Evolutionary conservation across 2,888 invertebrate genomes (phyloP), one percentile per base, ranked within the genome.

Genomic region (Podabrus alpinus): DNA sequence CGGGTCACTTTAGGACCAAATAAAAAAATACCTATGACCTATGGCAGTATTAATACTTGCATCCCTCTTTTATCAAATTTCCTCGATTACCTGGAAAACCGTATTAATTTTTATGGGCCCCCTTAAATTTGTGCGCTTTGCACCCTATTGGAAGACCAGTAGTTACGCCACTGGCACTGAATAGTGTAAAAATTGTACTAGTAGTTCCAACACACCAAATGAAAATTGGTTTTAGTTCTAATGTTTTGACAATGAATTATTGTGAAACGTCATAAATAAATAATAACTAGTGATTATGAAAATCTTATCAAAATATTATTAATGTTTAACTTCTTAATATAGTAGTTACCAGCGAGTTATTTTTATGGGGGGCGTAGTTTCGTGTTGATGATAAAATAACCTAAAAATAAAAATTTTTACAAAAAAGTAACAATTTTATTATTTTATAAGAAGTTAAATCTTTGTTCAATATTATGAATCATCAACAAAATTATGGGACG

Each of bases 401-500:
- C 45, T 45, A 13, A 29, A 45, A n/a, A n/a, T n/a, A n/a, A 13
- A 25, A 25, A 3, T 16, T 21, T 15, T 21, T n/a, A n/a, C n/a
- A n/a, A 24, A 15, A 59, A 19, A 25, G 15, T n/a, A 25, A 66
- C 25, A 67, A 59, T 4, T 9, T n/a, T 9, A n/a, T 25, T 45
- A 17, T 13, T 25, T 25, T 29, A 17, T 60, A 21, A 60, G 10
- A 62, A 80, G 73, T 66, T 83, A 5, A 9, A n/a, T 5, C n/a
- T 45, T 45, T 45, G 29, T 45, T 5, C n/a, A 45, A 9, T n/a
- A n/a, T 45, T 45, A 83, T 78, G 78, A 80, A 80, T 73, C 80
- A 79, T 60, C 77, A 81, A 15, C 82, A 81, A 71, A 86, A 85
- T 81, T 88, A 88, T 77, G 88, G 88, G 9, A 82, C 87, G 0